Percentiles rank a stretch among this genome's conserved stretches.
Evolutionary conservation across 2,888 invertebrate genomes (phyloP).

Genomic region (Tinea semifulvella): DNA sequence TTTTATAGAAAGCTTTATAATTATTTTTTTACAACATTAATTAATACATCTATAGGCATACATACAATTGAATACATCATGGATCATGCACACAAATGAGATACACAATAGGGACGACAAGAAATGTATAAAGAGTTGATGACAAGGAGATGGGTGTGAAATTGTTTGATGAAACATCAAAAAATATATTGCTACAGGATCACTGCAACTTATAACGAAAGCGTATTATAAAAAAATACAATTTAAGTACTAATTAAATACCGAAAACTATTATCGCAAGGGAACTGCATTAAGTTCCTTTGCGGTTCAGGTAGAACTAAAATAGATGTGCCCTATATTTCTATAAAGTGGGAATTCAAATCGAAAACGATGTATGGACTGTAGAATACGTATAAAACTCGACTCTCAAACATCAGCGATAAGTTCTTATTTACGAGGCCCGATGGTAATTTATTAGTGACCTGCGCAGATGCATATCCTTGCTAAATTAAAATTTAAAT

Average conservation of each 20-base stretch:
- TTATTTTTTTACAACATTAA: neutral
- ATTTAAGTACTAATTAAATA: conserved; percentile 3
- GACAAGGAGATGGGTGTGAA: neutral
- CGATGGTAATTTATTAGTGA: conserved; percentile 9
- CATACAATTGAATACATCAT: conserved; percentile 2
- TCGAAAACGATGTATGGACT: conserved; percentile 7
- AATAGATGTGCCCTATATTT: conserved; percentile 11
- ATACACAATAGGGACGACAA: neutral
- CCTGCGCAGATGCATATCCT: conserved; percentile 11
- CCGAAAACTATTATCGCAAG: conserved; percentile 1
- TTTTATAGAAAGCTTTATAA: too few species aligned
- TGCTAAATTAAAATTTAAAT: too few species aligned
- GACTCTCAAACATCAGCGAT: neutral
- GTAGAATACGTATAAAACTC: neutral
- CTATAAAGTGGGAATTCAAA: conserved; percentile 7
- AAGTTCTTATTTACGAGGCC: neutral
- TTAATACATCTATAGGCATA: conserved; percentile 2
- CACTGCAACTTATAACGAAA: neutral
- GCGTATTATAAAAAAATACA: neutral
- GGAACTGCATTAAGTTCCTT: neutral
- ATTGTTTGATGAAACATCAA: conserved; percentile 1
- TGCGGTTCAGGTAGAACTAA: conserved; percentile 7
- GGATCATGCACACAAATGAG: conserved; percentile 5
- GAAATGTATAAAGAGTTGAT: too few species aligned
- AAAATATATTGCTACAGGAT: neutral